Evolutionary conservation across 2,113 vertebrate genomes (phyloP).

Genomic region (Narcine bancroftii): DNA sequence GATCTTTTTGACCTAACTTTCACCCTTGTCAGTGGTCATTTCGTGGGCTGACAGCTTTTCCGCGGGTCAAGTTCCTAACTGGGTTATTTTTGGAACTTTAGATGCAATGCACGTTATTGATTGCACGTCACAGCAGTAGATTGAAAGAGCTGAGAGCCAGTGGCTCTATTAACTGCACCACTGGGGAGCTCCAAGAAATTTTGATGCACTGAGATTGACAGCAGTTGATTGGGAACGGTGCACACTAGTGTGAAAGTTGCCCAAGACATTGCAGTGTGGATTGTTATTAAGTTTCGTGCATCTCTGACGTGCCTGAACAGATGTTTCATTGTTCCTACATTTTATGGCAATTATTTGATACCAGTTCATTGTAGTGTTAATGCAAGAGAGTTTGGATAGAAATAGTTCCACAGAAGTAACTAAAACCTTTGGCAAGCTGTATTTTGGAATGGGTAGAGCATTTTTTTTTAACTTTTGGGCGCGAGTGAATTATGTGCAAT

Average conservation of each 20-base stretch:
- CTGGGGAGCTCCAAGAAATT: not conserved
- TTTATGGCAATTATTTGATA: not conserved
- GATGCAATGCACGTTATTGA: not conserved
- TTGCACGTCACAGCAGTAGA: not conserved
- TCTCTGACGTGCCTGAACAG: not conserved
- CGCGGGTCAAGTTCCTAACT: not conserved
- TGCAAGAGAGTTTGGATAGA: not conserved
- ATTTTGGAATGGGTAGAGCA: not conserved
- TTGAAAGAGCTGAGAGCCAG: too few species aligned
- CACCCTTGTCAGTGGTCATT: not conserved
- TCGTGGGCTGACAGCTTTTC: not conserved
- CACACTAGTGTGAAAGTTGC: not conserved
- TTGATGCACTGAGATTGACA: not conserved
- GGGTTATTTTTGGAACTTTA: slow-evolving; percentile 14
- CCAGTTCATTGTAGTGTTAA: not conserved
- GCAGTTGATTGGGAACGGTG: not conserved
- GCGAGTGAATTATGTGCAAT: not conserved
- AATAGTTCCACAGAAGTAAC: not conserved
- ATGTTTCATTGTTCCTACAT: not conserved
- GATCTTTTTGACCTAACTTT: not conserved
- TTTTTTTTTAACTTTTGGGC: too few species aligned
- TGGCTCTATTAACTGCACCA: too few species aligned
- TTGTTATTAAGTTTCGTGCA: not conserved
- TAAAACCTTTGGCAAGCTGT: not conserved
- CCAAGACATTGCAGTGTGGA: not conserved